Conservation (phyloP, 2,113 vertebrate genomes). For the Alectura lathami region DNA sequence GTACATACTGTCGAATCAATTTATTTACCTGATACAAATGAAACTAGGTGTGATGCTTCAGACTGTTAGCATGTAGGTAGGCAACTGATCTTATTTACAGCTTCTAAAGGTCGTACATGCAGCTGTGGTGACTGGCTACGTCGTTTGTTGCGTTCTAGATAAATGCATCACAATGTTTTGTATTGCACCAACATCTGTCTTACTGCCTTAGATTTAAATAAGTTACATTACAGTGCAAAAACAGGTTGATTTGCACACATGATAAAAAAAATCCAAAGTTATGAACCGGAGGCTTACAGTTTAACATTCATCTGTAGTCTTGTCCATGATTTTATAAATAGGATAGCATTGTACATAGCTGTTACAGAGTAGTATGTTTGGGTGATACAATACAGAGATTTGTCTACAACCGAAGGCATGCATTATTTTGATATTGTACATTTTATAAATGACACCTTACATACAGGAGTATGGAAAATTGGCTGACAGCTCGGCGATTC, state of each 20-base stretch:
- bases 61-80: constrained; percentile 85
- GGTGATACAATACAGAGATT: constrained; percentile 82
- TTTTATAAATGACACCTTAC: constrained; percentile 80
- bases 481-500: constrained; percentile 74
- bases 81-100: constrained; percentile 84
- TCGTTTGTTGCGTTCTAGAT: constrained; percentile 42
- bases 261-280: constrained; percentile 79
- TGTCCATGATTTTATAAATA: constrained; percentile 79
- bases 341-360: constrained; percentile 88
- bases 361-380: constrained; percentile 78
- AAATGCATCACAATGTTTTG: constrained; percentile 79
- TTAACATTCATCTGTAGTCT: constrained; percentile 81
- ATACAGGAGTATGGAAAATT: constrained; percentile 76
- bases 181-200: constrained; percentile 82
- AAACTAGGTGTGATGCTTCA: constrained; percentile 82
- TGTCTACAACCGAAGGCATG: constrained; percentile 89
- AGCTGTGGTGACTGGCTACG: constrained; percentile 68
- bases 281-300: constrained; percentile 80
- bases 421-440: constrained; percentile 85
- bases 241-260: constrained; percentile 81
- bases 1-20: constrained; percentile 81
- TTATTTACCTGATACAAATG: constrained; percentile 94
- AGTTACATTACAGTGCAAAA: constrained; percentile 88
- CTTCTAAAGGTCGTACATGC: constrained; percentile 82
- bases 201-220: constrained; percentile 84